Conservation (phyloP, 2,113 vertebrate genomes). For the Notothenia coriiceps region DNA sequence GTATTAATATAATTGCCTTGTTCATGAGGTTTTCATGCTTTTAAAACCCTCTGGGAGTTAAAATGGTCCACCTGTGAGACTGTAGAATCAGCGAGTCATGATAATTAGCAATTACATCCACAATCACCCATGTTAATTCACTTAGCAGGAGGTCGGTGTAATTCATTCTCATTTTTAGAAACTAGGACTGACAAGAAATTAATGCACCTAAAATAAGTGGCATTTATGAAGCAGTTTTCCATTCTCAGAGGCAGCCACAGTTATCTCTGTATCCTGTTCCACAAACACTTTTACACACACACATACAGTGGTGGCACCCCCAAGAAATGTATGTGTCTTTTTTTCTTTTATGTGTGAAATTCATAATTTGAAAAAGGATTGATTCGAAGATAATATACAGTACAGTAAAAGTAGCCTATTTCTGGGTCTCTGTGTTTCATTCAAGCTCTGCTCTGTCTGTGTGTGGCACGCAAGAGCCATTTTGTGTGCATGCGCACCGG, state of each 20-base stretch:
- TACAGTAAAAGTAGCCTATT: too few species aligned
- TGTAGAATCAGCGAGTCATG: slow-evolving; percentile 66
- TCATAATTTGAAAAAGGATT: too few species aligned
- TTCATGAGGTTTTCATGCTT: slow-evolving; percentile 41
- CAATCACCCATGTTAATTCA: slow-evolving; percentile 78
- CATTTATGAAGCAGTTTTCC: slow-evolving; percentile 56
- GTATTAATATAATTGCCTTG: slow-evolving; percentile 48
- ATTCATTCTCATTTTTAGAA: slow-evolving; percentile 76
- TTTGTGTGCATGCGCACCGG: too few species aligned
- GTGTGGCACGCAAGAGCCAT: too few species aligned
- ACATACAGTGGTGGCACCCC: too few species aligned
- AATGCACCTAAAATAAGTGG: slow-evolving; percentile 68
- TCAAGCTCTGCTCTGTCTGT: too few species aligned
- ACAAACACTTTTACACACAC: too few species aligned
- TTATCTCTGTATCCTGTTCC: background rate
- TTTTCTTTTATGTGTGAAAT: too few species aligned
- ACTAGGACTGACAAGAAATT: slow-evolving; percentile 63
- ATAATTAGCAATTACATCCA: slow-evolving; percentile 81
- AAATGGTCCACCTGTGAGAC: slow-evolving; percentile 66
- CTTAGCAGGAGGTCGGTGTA: slow-evolving; percentile 72
- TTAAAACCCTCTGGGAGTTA: slow-evolving; percentile 52
- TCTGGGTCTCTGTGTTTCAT: too few species aligned
- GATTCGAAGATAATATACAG: too few species aligned
- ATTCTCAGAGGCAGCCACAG: slow-evolving; percentile 2
- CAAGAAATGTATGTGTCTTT: too few species aligned